Evolutionary conservation across 2,113 vertebrate genomes (phyloP).

Genomic region (Alligator sinensis): DNA sequence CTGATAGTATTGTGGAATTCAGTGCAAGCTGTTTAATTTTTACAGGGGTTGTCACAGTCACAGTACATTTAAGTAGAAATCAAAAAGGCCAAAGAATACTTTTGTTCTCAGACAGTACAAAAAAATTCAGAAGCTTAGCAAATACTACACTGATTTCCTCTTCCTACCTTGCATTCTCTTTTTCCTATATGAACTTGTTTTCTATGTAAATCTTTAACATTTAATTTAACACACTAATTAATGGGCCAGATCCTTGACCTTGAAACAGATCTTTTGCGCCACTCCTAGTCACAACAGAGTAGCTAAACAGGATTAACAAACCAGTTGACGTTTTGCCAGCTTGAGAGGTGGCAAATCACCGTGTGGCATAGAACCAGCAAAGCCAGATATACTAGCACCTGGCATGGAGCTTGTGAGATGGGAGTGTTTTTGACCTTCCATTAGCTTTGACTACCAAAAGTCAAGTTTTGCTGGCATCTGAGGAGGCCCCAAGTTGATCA

Average conservation of each 20-base stretch:
- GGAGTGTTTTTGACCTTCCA: neutral
- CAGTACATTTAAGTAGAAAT: constrained; percentile 39
- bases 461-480: neutral
- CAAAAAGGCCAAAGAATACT: too few relatives aligned
- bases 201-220: neutral
- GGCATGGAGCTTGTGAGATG: neutral
- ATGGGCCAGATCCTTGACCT: constrained; percentile 7
- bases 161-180: too few relatives aligned
- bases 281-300: neutral
- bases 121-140: too few relatives aligned
- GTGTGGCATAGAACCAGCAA: neutral
- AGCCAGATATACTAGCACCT: neutral
- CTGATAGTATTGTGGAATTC: neutral
- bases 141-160: too few relatives aligned
- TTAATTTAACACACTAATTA: constrained; percentile 49
- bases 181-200: too few relatives aligned
- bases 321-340: fast-evolving
- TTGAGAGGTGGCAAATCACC: neutral
- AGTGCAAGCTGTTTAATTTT: constrained; percentile 54
- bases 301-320: neutral
- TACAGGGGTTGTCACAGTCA: constrained; percentile 11
- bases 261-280: constrained; percentile 21
- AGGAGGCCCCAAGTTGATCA: neutral
- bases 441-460: neutral
- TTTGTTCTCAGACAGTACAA: too few relatives aligned